A percentile compares a stretch with the other conserved stretches of the same genome.
These are phyloP conservation scores for Macrotus californicus DNA, from an alignment of 2,113 vertebrate species.

Conservation along the genomic window DNA sequence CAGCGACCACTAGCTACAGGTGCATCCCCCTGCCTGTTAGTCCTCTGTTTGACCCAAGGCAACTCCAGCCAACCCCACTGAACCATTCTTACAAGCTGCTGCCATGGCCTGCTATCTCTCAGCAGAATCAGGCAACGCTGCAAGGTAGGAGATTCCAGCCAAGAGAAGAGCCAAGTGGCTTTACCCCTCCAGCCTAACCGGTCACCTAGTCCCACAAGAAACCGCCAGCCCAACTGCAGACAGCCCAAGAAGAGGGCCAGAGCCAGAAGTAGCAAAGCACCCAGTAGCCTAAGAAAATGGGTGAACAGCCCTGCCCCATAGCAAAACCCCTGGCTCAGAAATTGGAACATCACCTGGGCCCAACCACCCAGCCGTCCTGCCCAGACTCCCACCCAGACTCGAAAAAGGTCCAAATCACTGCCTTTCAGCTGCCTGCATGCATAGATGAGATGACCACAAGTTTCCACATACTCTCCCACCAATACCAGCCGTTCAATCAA, in stretches of 20 bases:
- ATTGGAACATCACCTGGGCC: constrained; percentile 48
- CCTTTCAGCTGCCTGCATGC: constrained; percentile 79
- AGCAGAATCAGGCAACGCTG: constrained; percentile 76
- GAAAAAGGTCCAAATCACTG: constrained; percentile 79
- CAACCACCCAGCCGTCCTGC: constrained; percentile 69
- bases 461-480: constrained; percentile 84
- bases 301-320: constrained; percentile 61
- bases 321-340: constrained; percentile 71
- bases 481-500: constrained; percentile 88
- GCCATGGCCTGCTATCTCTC: constrained; percentile 79
- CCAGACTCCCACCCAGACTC: constrained; percentile 75
- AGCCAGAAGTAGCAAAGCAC: constrained; percentile 79
- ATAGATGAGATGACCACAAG: constrained; percentile 81
- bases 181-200: constrained; percentile 71
- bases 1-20: constrained; percentile 77
- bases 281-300: constrained; percentile 77
- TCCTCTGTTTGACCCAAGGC: constrained; percentile 63
- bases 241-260: constrained; percentile 76
- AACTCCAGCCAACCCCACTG: constrained; percentile 61
- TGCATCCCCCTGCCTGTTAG: constrained; percentile 48
- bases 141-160: constrained; percentile 45
- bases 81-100: constrained; percentile 64
- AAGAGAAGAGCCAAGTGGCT: constrained; percentile 48
- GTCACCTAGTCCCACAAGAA: constrained; percentile 64
- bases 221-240: constrained; percentile 75